phyloP scores from a whole-genome alignment of 2,797 vertebrate species.

The Eurystomus glaucurus region DNA sequence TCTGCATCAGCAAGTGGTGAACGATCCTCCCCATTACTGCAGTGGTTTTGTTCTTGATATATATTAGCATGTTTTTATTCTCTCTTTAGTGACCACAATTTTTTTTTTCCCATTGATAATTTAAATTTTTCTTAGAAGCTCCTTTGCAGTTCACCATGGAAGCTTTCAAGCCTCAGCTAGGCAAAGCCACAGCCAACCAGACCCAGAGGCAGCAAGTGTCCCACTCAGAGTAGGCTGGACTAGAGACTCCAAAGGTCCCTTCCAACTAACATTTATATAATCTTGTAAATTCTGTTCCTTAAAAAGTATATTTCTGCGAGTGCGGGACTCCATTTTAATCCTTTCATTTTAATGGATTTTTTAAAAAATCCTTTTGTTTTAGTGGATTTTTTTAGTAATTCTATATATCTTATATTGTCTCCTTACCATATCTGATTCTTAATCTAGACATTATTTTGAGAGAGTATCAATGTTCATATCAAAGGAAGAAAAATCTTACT shows the following conservation, averaged over 20 bases:
- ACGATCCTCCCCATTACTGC: not conserved
- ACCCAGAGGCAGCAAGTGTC: not conserved
- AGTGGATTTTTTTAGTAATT: not conserved
- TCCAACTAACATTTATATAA: not conserved
- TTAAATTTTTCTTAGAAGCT: not conserved
- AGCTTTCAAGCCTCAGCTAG: not conserved
- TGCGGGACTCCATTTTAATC: not conserved
- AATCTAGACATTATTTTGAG: not conserved
- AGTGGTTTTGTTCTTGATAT: not conserved
- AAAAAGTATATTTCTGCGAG: not conserved
- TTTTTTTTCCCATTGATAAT: not conserved
- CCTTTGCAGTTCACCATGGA: not conserved
- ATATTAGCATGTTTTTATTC: not conserved
- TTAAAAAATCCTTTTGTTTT: not conserved
- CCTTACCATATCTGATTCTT: not conserved
- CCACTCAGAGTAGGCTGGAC: not conserved
- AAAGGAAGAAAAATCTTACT: not conserved
- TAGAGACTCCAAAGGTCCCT: not conserved
- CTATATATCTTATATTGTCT: not conserved
- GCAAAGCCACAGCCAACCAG: fast-evolving
- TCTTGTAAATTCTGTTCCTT: not conserved
- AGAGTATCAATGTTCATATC: not conserved
- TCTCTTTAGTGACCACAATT: not conserved
- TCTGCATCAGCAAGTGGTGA: not conserved
- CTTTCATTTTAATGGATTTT: not conserved